A percentile compares a stretch with the other conserved stretches of the same genome.
phyloP scores from a whole-genome alignment of 2,888 invertebrate genomes.

The Limnephilus marmoratus region DNA sequence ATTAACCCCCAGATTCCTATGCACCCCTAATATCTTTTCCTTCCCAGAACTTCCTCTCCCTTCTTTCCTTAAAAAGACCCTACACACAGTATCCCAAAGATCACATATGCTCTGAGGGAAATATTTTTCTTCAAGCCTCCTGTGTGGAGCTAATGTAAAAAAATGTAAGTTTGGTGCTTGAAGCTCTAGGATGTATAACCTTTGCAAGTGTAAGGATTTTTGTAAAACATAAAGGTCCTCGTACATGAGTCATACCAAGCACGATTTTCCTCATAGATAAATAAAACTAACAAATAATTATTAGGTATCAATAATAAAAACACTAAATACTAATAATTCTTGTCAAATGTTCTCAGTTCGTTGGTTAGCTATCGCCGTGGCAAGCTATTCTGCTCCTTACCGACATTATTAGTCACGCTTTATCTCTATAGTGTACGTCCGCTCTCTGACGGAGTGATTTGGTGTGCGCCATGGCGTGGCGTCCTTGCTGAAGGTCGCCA shows the following conservation, averaged over 20 bases:
- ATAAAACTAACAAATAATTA: not conserved
- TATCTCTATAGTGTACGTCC: not conserved
- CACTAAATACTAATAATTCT: not conserved
- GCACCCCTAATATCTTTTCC: too few species aligned
- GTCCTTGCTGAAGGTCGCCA: conserved; percentile 62
- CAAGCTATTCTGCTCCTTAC: not conserved
- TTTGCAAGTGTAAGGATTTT: too few species aligned
- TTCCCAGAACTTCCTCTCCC: too few species aligned
- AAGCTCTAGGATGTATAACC: too few species aligned
- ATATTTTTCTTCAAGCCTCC: too few species aligned
- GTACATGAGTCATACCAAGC: not conserved
- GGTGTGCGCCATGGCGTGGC: conserved; percentile 30
- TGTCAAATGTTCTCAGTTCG: not conserved
- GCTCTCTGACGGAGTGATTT: conserved; percentile 11
- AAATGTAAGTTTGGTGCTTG: too few species aligned
- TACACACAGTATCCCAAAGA: too few species aligned
- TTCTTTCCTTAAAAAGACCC: too few species aligned
- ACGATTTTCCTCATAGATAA: not conserved
- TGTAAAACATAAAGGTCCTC: too few species aligned
- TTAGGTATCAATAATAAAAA: not conserved
- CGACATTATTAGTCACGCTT: not conserved
- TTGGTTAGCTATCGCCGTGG: not conserved
- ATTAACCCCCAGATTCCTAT: too few species aligned
- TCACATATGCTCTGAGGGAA: too few species aligned
- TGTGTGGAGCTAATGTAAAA: too few species aligned